Evolutionary conservation across 2,797 vertebrate genomes (phyloP).

Genomic region (Hylomyscus alleni): DNA sequence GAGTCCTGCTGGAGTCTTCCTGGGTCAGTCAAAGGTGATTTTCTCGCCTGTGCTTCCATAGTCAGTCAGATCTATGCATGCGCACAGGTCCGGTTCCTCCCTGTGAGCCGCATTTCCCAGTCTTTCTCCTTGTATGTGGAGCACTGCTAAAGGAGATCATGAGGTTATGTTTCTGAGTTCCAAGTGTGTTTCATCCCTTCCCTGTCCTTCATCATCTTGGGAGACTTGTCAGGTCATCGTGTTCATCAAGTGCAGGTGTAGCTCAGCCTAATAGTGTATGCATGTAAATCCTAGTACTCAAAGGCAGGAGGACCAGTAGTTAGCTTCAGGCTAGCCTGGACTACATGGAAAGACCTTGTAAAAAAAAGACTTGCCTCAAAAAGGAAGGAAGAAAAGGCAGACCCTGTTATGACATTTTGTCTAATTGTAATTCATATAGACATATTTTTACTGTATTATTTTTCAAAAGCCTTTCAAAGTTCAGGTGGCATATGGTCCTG

Average conservation of each 20-base stretch:
- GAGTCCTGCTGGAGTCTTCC: neutral
- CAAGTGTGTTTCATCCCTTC: neutral
- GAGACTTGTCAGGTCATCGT: neutral
- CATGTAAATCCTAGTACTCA: too few relatives aligned
- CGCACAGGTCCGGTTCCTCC: neutral
- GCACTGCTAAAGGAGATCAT: too few relatives aligned
- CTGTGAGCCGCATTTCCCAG: neutral
- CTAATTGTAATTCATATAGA: neutral
- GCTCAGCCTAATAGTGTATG: neutral
- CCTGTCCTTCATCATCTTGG: neutral
- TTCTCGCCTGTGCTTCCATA: neutral
- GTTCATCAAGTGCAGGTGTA: neutral
- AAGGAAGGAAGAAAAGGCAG: neutral
- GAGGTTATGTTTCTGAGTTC: neutral
- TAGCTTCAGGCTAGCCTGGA: neutral
- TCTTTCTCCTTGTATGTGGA: neutral
- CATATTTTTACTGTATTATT: neutral
- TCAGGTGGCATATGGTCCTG: neutral
- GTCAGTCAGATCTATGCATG: neutral
- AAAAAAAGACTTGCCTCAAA: too few relatives aligned
- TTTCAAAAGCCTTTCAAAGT: neutral
- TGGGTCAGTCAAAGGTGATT: neutral
- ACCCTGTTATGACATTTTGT: neutral
- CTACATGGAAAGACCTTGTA: neutral
- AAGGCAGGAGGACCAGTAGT: neutral